Percentiles rank a stretch among this genome's conserved stretches.
These are phyloP conservation scores for Acanthornis magna DNA, from an alignment of 2,797 vertebrate species.

Conservation along the genomic window DNA sequence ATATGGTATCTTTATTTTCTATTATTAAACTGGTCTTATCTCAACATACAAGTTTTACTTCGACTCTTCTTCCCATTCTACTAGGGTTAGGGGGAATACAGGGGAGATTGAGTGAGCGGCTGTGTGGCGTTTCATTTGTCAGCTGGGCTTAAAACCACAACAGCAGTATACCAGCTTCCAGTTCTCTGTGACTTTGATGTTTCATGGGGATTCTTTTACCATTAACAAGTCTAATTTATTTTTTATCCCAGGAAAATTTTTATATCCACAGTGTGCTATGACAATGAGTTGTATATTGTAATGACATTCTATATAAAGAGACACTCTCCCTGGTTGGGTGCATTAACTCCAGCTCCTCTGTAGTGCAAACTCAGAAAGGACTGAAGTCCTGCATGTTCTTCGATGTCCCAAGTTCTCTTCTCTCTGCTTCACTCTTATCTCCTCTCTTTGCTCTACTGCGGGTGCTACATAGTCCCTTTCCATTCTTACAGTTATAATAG, in stretches of 20 bases:
- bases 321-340: neutral
- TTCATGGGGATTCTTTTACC: neutral
- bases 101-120: neutral
- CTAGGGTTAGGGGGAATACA: neutral
- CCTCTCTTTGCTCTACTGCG: neutral
- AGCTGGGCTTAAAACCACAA: neutral
- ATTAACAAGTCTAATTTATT: neutral
- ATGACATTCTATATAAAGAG: neutral
- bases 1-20: neutral
- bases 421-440: neutral
- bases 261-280: neutral
- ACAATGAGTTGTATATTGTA: neutral
- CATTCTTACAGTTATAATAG: neutral
- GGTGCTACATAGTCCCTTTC: neutral
- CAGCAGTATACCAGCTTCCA: neutral
- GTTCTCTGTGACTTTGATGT: neutral
- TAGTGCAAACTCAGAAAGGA: neutral
- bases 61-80: rapidly evolving
- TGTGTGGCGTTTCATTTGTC: neutral
- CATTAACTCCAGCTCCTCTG: neutral
- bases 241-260: neutral
- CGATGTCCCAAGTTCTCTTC: neutral
- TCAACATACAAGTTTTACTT: neutral
- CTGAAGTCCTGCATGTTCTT: neutral
- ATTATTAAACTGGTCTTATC: neutral